Conservation (phyloP, 2,888 invertebrate genomes). For the Megaustenia siamemsis region DNA sequence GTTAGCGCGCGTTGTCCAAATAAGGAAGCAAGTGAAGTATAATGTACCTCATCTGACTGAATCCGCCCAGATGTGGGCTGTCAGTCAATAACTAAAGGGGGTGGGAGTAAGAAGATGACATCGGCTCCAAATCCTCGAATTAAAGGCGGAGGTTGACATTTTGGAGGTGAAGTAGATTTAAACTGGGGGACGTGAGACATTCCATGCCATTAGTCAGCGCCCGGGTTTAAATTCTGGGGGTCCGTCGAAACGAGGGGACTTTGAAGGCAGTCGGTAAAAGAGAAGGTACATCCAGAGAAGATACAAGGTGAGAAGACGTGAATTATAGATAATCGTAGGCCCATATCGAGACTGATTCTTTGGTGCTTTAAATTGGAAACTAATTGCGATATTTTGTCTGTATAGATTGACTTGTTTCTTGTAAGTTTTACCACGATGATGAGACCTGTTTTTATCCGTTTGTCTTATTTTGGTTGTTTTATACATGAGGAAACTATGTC, state of each 20-base stretch:
- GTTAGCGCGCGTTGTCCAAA: slow-evolving; percentile 12
- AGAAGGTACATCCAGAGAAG: neutral
- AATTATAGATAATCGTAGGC: no score
- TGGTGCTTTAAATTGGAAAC: no score
- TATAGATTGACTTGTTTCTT: no score
- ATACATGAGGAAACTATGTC: no score
- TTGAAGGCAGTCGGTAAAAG: neutral
- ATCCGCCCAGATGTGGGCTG: slow-evolving; percentile 15
- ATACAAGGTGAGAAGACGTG: slow-evolving; percentile 16
- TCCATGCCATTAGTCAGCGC: neutral
- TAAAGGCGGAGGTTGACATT: neutral
- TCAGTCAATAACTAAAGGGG: slow-evolving; percentile 13
- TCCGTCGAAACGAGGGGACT: neutral
- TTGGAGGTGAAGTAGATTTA: neutral
- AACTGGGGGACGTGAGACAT: neutral
- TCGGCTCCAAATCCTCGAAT: neutral
- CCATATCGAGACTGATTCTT: no score
- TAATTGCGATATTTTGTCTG: no score
- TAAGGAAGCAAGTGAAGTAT: neutral
- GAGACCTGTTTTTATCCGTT: no score
- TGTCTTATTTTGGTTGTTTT: no score
- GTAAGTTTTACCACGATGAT: no score
- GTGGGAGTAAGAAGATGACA: neutral
- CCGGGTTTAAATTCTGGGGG: neutral
- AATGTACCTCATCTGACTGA: slow-evolving; percentile 4